Percentiles rank a stretch among this genome's conserved stretches.
Conservation (phyloP, 2,797 vertebrate species). For the Apodemus agrarius region DNA sequence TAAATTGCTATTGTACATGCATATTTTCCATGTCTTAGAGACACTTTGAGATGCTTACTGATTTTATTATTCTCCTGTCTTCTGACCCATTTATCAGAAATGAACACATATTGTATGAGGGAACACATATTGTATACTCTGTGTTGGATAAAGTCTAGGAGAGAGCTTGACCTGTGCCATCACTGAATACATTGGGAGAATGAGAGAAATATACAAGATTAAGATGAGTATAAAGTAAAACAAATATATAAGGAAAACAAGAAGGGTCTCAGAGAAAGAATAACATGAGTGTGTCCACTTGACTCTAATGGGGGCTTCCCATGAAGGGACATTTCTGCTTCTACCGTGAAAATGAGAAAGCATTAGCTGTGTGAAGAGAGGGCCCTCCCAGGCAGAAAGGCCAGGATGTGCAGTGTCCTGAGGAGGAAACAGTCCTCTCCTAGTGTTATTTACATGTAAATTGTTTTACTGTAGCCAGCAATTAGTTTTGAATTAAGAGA, state of each 20-base stretch:
- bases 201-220: not conserved
- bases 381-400: not conserved
- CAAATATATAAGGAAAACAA: not conserved
- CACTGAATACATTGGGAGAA: not conserved
- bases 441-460: conserved; percentile 2
- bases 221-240: not conserved
- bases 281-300: not conserved
- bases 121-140: not conserved
- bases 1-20: not conserved
- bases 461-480: not conserved
- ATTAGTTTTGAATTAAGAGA: conserved; percentile 35
- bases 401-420: not conserved
- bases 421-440: not conserved
- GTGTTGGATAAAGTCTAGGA: not conserved
- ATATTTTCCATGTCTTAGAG: not conserved
- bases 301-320: not conserved
- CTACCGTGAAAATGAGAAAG: not conserved
- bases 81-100: not conserved
- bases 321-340: conserved; percentile 1
- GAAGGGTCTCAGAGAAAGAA: not conserved
- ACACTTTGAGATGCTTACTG: not conserved
- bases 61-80: not conserved
- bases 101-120: not conserved
- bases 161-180: not conserved
- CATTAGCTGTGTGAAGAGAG: not conserved